Evolutionary conservation across 2,113 vertebrate genomes (phyloP).

Genomic region (Chauna torquata): DNA sequence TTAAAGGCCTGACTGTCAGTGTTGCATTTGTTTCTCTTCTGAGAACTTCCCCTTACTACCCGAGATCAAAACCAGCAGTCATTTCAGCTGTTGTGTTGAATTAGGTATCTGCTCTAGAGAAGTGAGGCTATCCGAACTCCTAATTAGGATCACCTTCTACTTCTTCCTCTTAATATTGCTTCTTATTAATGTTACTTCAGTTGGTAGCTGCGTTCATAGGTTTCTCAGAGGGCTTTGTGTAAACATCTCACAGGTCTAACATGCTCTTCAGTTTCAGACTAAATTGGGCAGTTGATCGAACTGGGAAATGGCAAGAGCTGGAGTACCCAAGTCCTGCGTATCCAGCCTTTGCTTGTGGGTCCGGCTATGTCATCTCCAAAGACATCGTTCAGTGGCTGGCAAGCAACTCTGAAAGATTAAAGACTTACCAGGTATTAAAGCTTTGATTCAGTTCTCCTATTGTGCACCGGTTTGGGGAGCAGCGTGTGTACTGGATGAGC

Average conservation of each 20-base stretch:
- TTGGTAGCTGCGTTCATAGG: neutral
- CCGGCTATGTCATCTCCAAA: constrained; percentile 91
- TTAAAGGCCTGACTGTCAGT: neutral
- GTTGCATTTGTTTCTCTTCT: neutral
- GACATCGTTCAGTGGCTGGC: constrained; percentile 95
- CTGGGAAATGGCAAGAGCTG: constrained; percentile 97
- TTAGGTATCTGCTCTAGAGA: neutral
- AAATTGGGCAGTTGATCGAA: constrained; percentile 96
- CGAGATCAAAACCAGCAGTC: neutral
- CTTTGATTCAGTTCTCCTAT: neutral
- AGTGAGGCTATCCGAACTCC: neutral
- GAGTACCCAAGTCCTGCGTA: constrained; percentile 94
- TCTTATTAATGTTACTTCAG: neutral
- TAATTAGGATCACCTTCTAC: neutral
- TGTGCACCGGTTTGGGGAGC: neutral
- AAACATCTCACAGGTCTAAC: neutral
- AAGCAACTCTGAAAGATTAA: constrained; percentile 85
- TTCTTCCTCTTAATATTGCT: neutral
- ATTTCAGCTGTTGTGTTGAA: neutral
- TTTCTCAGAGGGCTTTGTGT: neutral
- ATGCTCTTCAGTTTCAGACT: constrained; percentile 89
- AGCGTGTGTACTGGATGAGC: neutral
- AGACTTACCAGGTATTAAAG: constrained; percentile 91
- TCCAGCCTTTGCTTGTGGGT: constrained; percentile 95
- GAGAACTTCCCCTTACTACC: neutral